These are phyloP conservation scores for Ophiodon elongatus DNA, from an alignment of 2,113 vertebrate genomes.

Conservation along the genomic window DNA sequence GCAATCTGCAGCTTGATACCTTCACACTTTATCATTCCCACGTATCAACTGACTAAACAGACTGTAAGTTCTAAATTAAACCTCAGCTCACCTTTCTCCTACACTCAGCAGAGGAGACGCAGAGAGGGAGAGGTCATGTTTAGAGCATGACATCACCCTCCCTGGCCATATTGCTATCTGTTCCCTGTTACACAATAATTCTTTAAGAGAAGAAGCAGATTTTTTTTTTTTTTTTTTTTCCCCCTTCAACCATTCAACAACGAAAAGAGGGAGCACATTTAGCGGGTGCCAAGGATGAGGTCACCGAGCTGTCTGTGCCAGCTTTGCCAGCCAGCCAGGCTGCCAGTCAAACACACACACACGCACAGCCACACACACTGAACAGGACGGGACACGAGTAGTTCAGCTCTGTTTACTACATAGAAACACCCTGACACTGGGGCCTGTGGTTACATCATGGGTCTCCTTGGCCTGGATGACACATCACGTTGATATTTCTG, in stretches of 20 bases:
- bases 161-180: slow-evolving; percentile 71
- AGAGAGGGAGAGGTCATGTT: slow-evolving; percentile 75
- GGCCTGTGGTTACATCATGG: slow-evolving; percentile 77
- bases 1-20: slow-evolving; percentile 59
- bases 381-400: slow-evolving; percentile 66
- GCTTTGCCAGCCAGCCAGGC: slow-evolving; percentile 76
- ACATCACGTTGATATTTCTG: slow-evolving; percentile 80
- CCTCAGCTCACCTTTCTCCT: slow-evolving; percentile 78
- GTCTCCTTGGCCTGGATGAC: slow-evolving; percentile 75
- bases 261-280: slow-evolving; percentile 78
- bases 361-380: slow-evolving; percentile 48
- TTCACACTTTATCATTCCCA: slow-evolving; percentile 73
- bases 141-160: slow-evolving; percentile 80
- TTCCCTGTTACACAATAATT: slow-evolving; percentile 79
- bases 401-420: slow-evolving; percentile 81
- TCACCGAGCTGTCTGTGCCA: slow-evolving; percentile 87
- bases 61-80: slow-evolving; percentile 76
- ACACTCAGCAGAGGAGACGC: slow-evolving; percentile 63
- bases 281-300: slow-evolving; percentile 91
- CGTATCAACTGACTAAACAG: slow-evolving; percentile 75
- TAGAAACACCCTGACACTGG: slow-evolving; percentile 80
- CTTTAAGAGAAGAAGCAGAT: slow-evolving; percentile 77
- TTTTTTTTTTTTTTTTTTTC: too few relatives aligned
- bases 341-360: slow-evolving; percentile 78
- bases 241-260: slow-evolving; percentile 65